These are phyloP conservation scores for Bufo gargarizans DNA, from an alignment of 2,113 vertebrate genomes.

Conservation along the genomic window DNA sequence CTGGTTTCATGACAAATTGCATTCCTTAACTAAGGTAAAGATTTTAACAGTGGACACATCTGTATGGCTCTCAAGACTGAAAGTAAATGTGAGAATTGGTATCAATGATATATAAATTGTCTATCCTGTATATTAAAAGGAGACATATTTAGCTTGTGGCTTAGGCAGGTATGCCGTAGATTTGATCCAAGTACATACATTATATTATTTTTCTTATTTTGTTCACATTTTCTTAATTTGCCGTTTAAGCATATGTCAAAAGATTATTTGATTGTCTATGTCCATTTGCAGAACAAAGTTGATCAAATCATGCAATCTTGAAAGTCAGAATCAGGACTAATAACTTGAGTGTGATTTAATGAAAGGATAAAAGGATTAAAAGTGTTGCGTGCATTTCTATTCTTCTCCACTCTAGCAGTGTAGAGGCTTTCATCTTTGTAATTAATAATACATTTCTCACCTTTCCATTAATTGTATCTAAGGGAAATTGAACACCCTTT, in stretches of 20 bases:
- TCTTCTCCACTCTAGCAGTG: conserved; percentile 37
- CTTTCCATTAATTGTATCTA: conserved; percentile 52
- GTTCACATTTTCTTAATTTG: conserved; percentile 37
- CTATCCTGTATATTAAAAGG: background rate
- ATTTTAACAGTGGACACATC: no score
- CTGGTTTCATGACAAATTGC: no score
- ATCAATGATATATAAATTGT: background rate
- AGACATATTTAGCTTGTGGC: background rate
- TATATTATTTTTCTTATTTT: conserved; percentile 10
- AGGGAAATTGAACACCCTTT: conserved; percentile 38
- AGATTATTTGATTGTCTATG: conserved; percentile 50
- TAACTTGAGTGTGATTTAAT: conserved; percentile 58
- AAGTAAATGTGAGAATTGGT: background rate
- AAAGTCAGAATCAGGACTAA: conserved; percentile 49
- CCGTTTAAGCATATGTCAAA: conserved; percentile 24
- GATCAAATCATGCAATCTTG: conserved; percentile 47
- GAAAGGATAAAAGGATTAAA: conserved; percentile 57
- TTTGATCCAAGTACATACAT: background rate
- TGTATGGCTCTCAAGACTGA: background rate
- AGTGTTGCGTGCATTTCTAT: conserved; percentile 34
- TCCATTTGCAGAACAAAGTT: conserved; percentile 48
- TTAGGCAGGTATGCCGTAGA: background rate
- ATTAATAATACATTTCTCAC: conserved; percentile 55
- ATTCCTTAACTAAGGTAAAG: no score
- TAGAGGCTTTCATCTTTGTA: conserved; percentile 53